Percentiles rank a stretch among this genome's conserved stretches.
phyloP scores from a whole-genome alignment of 1,140 invertebrate species.

The Whitmania pigra region DNA sequence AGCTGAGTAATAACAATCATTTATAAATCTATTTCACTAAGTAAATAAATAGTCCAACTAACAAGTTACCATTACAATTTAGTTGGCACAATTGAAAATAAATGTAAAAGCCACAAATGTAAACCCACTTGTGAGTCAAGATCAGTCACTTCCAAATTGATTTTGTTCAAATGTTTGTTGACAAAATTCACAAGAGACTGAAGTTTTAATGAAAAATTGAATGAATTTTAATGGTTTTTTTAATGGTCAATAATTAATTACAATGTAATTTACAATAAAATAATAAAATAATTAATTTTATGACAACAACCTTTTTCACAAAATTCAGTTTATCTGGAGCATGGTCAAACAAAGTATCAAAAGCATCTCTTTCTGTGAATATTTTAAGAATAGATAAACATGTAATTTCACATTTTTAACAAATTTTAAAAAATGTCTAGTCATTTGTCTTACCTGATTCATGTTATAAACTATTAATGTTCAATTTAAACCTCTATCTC shows the following conservation, averaged over 20 bases:
- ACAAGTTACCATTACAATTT: too few relatives aligned
- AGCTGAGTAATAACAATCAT: neutral
- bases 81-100: too few relatives aligned
- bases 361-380: slow-evolving; percentile 66
- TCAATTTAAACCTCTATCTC: too few relatives aligned
- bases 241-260: slow-evolving; percentile 12
- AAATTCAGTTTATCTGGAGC: slow-evolving; percentile 92
- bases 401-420: neutral
- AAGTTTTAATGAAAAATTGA: slow-evolving; percentile 18
- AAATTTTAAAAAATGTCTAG: too few relatives aligned
- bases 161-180: slow-evolving; percentile 90
- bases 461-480: too few relatives aligned
- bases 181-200: slow-evolving; percentile 80
- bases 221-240: too few relatives aligned
- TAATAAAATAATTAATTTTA: neutral
- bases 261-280: neutral
- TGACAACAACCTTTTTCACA: slow-evolving; percentile 68
- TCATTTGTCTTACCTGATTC: too few relatives aligned
- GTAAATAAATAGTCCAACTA: too few relatives aligned
- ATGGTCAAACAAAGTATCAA: slow-evolving; percentile 96
- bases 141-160: slow-evolving; percentile 88
- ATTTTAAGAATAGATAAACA: slow-evolving; percentile 18
- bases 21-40: neutral
- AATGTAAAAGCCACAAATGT: too few relatives aligned
- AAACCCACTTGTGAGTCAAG: slow-evolving; percentile 62